phyloP scores from a whole-genome alignment of 2,113 vertebrate genomes.

The Dipodomys merriami region DNA sequence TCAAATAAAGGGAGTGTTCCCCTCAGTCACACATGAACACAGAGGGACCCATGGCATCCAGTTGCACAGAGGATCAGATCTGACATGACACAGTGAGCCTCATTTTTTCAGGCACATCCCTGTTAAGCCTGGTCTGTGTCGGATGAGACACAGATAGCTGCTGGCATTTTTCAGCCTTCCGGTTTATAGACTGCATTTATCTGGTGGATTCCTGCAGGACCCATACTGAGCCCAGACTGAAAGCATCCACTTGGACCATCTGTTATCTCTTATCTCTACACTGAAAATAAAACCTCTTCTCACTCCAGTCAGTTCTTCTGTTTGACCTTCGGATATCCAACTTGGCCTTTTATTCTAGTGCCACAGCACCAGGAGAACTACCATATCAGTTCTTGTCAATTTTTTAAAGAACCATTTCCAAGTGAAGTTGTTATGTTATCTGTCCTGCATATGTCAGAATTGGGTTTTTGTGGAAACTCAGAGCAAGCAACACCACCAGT shows the following conservation, averaged over 20 bases:
- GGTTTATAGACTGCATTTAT: constrained; percentile 59
- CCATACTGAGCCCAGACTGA: constrained; percentile 67
- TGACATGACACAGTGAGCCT: constrained; percentile 71
- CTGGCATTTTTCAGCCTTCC: constrained; percentile 53
- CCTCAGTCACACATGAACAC: constrained; percentile 75
- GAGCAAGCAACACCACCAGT: constrained; percentile 38
- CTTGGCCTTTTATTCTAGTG: constrained; percentile 81
- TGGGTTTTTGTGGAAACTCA: constrained; percentile 57
- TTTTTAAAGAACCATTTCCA: constrained; percentile 77
- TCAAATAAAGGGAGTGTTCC: constrained; percentile 81
- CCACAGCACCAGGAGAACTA: constrained; percentile 76
- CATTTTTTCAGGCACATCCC: constrained; percentile 76
- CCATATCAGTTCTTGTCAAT: constrained; percentile 73
- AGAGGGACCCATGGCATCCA: constrained; percentile 74
- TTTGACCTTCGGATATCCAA: constrained; percentile 77
- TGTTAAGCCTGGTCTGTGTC: constrained; percentile 75
- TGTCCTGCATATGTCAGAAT: constrained; percentile 79
- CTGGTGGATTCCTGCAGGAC: constrained; percentile 70
- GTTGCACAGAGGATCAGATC: constrained; percentile 71
- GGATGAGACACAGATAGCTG: constrained; percentile 49
- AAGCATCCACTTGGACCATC: constrained; percentile 66
- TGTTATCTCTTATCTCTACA: constrained; percentile 46
- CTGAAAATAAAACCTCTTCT: constrained; percentile 69
- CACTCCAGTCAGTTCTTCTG: constrained; percentile 57
- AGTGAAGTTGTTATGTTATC: constrained; percentile 83